A percentile compares a stretch with the other conserved stretches of the same genome.
Conservation (phyloP, 2,113 vertebrate genomes). For the Hypomesus transpacificus region DNA sequence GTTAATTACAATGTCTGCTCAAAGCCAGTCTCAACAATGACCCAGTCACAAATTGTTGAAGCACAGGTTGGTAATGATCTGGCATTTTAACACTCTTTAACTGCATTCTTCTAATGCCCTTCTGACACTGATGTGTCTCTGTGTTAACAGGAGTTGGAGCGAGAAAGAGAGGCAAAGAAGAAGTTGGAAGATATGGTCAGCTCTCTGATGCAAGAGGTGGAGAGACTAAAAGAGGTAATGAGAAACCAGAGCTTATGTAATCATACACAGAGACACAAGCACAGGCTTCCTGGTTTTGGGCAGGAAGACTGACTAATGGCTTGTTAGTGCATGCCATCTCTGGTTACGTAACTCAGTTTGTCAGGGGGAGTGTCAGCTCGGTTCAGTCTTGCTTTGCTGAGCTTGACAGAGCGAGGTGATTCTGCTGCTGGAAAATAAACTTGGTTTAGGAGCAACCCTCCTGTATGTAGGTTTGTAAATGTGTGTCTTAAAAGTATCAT, state of each 20-base stretch:
- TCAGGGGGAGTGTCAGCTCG: constrained; percentile 3
- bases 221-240: constrained; percentile 68
- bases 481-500: background rate
- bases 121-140: constrained; percentile 3
- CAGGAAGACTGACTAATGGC: constrained; percentile 20
- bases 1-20: too few relatives aligned
- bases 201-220: constrained; percentile 64
- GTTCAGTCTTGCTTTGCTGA: background rate
- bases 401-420: constrained; percentile 1
- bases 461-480: constrained; percentile 2
- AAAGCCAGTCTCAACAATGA: too few relatives aligned
- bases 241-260: constrained; percentile 16
- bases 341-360: constrained; percentile 35
- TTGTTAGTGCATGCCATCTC: constrained; percentile 8
- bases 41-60: too few relatives aligned
- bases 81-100: background rate
- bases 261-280: background rate
- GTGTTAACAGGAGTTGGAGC: constrained; percentile 64
- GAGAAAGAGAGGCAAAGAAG: constrained; percentile 55
- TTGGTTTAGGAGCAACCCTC: background rate
- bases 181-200: constrained; percentile 60
- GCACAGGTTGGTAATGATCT: background rate
- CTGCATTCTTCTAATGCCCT: background rate
- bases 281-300: constrained; percentile 19
- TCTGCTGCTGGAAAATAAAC: background rate